Evolutionary conservation across 2,797 vertebrate genomes (phyloP), one percentile per base, ranked within the genome.

Genomic region (Mormyrops attenuatus): DNA sequence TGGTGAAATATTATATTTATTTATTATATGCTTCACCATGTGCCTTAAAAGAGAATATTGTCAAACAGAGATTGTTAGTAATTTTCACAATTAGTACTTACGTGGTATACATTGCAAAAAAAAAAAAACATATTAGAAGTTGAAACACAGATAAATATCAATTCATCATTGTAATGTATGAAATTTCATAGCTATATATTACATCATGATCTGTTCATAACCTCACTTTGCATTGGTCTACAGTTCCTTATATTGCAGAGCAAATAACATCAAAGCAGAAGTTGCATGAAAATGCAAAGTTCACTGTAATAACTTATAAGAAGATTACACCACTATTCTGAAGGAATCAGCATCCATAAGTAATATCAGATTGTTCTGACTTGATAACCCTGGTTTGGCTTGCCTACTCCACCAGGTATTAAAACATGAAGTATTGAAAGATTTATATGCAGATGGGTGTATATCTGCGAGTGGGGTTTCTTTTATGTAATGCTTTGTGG

Each of bases 401-500:
- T 86, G 80, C 91, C 91, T 90, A 90, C 87, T 89, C 15, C 77
- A n/a, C 11, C 38, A 22, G 55, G 53, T 60, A 88, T 80, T 88
- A 49, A 90, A 90, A 53, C 88, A 90, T 87, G 63, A 87, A 89
- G 55, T 53, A 63, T 63, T 88, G 77, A 47, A 82, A 82, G 77
- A 91, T 93, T 92, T 90, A 87, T 92, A 92, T 91, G 88, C 89
- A 93, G 66, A 82, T 82, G 77, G 77, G 77, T 44, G 41, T 82
- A 82, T 44, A 82, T 82, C 77, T 82, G 41, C 20, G 7, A 47
- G 20, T 82, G 77, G 20, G 26, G 20, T 22, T 47, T 22, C 89
- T 93, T 92, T 93, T 89, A 92, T 92, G 87, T 85, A 52, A 87
- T 82, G 86, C 90, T 88, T 91, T 91, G 90, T 77, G 89, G 90